Percentiles rank a stretch among this genome's conserved stretches.
These are phyloP conservation scores for Hiodon tergisus DNA, from an alignment of 2,113 vertebrate species.

Conservation along the genomic window DNA sequence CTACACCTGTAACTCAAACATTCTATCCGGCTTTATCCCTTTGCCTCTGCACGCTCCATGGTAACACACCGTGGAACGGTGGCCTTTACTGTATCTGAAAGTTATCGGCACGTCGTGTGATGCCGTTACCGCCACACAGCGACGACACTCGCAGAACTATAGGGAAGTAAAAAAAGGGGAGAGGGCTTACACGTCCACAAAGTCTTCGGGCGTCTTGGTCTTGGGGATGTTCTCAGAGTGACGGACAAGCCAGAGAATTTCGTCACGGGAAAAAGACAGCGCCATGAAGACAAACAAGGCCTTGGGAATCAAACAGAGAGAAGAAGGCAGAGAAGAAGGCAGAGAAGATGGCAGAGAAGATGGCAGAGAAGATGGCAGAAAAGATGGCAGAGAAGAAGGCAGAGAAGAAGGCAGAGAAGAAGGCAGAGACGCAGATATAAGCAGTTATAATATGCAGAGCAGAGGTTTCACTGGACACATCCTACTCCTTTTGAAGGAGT, in stretches of 20 bases:
- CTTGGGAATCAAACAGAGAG: constrained; percentile 47
- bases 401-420: neutral
- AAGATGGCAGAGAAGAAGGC: constrained; percentile 7
- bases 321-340: constrained; percentile 7
- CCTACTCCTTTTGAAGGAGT: neutral
- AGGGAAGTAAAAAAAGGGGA: neutral
- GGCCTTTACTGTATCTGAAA: neutral
- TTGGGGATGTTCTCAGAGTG: constrained; percentile 86
- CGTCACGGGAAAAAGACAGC: constrained; percentile 84
- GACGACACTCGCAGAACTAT: no score
- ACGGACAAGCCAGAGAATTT: constrained; percentile 80
- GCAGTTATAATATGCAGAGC: neutral
- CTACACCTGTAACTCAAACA: neutral
- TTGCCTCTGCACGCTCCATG: neutral
- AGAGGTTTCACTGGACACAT: neutral
- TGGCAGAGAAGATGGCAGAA: no score
- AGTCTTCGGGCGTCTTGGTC: constrained; percentile 81
- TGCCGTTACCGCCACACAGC: neutral
- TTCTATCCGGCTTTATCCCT: neutral
- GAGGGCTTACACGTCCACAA: constrained; percentile 65
- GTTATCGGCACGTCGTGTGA: neutral
- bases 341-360: neutral
- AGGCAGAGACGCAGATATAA: neutral
- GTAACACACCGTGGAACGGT: neutral
- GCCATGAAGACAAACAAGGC: constrained; percentile 83